These are phyloP conservation scores for Phenganax stokvisi DNA, from an alignment of 92 coral and sea anemone genomes.

Conservation along the genomic window DNA sequence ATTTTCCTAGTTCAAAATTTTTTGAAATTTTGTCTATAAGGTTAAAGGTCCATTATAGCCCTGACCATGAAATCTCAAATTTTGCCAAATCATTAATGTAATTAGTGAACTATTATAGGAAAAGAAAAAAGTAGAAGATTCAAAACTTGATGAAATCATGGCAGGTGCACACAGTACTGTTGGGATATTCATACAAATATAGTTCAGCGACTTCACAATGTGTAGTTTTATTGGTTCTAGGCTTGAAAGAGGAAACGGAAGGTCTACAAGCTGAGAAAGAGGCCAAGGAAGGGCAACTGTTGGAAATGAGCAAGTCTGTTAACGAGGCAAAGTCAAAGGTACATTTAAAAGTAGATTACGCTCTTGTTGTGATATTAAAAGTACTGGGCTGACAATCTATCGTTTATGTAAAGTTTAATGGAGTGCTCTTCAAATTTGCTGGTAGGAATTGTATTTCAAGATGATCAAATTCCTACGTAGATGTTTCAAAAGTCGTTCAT, in stretches of 20 bases:
- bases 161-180: conserved; percentile 51
- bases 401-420: too few species aligned
- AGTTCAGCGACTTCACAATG: background rate
- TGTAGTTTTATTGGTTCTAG: conserved; percentile 17
- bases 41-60: too few species aligned
- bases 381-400: background rate
- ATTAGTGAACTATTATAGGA: conserved; percentile 41
- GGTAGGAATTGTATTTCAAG: too few species aligned
- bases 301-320: conserved; percentile 80
- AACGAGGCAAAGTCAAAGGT: conserved; percentile 96
- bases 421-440: too few species aligned
- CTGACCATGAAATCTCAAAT: too few species aligned
- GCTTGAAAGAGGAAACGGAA: conserved; percentile 76
- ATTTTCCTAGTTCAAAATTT: too few species aligned
- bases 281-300: conserved; percentile 76
- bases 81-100: background rate
- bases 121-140: conserved; percentile 74
- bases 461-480: too few species aligned
- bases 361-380: too few species aligned
- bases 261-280: conserved; percentile 93
- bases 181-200: background rate
- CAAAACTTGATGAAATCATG: conserved; percentile 84
- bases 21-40: too few species aligned
- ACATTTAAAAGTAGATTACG: background rate
- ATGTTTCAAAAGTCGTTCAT: too few species aligned